Conservation (phyloP, 2,797 vertebrate species). For the Hippocampus kuda region DNA sequence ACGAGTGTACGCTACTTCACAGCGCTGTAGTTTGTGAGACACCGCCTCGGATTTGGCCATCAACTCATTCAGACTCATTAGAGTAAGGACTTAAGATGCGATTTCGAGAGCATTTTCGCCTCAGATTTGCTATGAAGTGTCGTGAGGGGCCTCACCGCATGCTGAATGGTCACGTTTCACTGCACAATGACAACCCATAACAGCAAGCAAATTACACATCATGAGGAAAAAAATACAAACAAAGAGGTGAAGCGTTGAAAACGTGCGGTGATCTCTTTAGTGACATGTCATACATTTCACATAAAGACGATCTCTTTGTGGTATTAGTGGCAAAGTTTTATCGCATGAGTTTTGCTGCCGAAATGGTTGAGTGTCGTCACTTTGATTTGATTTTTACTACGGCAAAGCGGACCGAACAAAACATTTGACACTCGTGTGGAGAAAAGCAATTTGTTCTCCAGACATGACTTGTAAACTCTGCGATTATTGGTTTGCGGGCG, state of each 20-base stretch:
- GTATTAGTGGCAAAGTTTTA: conserved; percentile 10
- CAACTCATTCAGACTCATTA: neutral
- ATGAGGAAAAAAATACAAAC: conserved; percentile 17
- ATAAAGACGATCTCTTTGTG: neutral
- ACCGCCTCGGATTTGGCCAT: conserved; percentile 11
- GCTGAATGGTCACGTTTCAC: conserved; percentile 63
- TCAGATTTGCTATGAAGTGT: neutral
- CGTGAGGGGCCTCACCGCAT: conserved; percentile 28
- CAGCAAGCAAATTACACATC: conserved; percentile 38
- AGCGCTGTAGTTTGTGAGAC: neutral
- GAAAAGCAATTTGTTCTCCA: neutral
- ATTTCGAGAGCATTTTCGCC: too few species aligned
- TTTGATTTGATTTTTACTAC: conserved; percentile 31
- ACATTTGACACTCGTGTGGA: neutral
- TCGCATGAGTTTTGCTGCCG: conserved; percentile 9
- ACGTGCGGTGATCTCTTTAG: conserved; percentile 24
- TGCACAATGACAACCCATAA: conserved; percentile 52
- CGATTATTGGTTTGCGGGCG: neutral
- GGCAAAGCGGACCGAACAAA: neutral
- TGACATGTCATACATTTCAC: conserved; percentile 25
- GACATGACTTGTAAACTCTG: neutral
- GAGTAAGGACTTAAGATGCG: neutral
- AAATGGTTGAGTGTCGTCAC: conserved; percentile 27
- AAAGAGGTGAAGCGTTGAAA: conserved; percentile 29
- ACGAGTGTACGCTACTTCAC: neutral